Percentiles rank a stretch among this genome's conserved stretches.
Evolutionary conservation across 2,888 invertebrate species (phyloP).

Genomic region (Lysandra coridon): DNA sequence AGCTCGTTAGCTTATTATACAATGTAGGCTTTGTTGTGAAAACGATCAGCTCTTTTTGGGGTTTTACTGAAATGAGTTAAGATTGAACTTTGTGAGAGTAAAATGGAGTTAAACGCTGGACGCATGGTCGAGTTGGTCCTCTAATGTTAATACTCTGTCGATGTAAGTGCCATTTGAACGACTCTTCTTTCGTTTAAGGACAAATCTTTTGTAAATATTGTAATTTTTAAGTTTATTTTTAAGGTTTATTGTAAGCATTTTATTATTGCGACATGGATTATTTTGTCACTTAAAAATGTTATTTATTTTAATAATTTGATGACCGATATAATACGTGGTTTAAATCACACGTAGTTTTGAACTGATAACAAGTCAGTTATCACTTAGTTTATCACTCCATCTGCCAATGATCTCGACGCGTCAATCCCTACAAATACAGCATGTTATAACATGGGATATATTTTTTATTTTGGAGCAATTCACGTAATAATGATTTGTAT

Average conservation of each 20-base stretch:
- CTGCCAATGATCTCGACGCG: background rate
- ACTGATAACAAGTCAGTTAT: background rate
- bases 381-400: background rate
- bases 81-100: background rate
- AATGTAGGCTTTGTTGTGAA: background rate
- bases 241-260: constrained; percentile 1
- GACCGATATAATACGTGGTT: background rate
- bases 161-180: constrained; percentile 14
- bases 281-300: background rate
- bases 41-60: background rate
- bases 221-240: constrained; percentile 17
- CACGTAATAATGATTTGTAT: background rate
- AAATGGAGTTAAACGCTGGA: background rate
- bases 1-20: background rate
- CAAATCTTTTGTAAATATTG: constrained; percentile 5
- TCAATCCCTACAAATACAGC: background rate
- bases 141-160: constrained; percentile 15
- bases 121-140: background rate
- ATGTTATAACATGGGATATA: background rate
- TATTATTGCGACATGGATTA: constrained; percentile 7
- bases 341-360: background rate
- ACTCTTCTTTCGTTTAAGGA: constrained; percentile 15
- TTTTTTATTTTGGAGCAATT: background rate
- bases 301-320: constrained; percentile 12
- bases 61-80: background rate